phyloP scores from a whole-genome alignment of 1,140 invertebrate species.

The Drosophila neocordata region DNA sequence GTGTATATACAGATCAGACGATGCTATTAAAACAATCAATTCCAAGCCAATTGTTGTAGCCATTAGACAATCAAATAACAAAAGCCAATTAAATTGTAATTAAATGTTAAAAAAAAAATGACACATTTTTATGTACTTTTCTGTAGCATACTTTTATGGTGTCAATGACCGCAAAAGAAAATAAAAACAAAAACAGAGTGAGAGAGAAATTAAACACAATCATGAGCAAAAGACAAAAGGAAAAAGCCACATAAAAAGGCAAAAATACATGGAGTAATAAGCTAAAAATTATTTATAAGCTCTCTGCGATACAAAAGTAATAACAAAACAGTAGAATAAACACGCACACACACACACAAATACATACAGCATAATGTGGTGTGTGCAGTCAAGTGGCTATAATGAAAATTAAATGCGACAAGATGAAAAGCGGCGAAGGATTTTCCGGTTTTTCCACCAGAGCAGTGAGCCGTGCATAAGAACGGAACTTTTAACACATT shows the following conservation, averaged over 20 bases:
- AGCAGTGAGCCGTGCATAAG: conserved; percentile 53
- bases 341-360: background rate
- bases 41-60: background rate
- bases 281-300: conserved; percentile 37
- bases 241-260: background rate
- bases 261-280: conserved; percentile 16
- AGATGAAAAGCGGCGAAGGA: conserved; percentile 25
- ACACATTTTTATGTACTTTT: background rate
- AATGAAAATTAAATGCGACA: conserved; percentile 77
- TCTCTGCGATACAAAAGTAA: background rate
- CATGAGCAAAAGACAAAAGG: conserved; percentile 9
- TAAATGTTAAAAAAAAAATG: conserved; percentile 17
- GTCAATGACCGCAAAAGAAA: background rate
- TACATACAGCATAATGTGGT: conserved; percentile 22
- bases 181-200: background rate
- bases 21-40: background rate
- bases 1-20: background rate
- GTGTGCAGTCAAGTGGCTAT: conserved; percentile 71
- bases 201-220: conserved; percentile 17
- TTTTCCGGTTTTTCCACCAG: conserved; percentile 46
- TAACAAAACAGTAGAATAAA: background rate
- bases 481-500: conserved; percentile 69
- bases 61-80: conserved; percentile 1
- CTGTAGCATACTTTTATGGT: conserved; percentile 8
- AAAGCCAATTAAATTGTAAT: conserved; percentile 25